A percentile compares a stretch with the other conserved stretches of the same genome.
phyloP scores from a whole-genome alignment of 2,888 invertebrate species.

The Hemaris fuciformis region DNA sequence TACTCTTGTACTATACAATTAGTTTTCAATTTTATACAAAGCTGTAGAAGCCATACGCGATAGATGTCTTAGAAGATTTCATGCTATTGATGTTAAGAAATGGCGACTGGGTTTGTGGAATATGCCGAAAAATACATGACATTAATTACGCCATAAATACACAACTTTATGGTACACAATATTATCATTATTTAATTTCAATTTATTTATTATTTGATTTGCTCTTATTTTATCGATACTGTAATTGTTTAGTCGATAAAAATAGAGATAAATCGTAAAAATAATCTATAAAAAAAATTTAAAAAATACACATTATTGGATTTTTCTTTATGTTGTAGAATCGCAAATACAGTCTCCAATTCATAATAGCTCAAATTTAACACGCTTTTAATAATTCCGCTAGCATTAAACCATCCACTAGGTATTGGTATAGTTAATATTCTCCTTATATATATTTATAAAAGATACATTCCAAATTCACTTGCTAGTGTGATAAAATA shows the following conservation, averaged over 20 bases:
- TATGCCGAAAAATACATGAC: not conserved
- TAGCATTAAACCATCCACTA: conserved; percentile 2
- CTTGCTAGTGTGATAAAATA: not conserved
- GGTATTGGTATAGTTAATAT: not conserved
- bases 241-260: not conserved
- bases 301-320: not conserved
- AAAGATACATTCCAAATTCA: conserved; percentile 14
- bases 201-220: too few species aligned
- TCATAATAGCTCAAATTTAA: not conserved
- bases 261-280: not conserved
- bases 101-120: not conserved
- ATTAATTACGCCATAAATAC: not conserved
- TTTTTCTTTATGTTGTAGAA: not conserved
- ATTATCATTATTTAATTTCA: too few species aligned
- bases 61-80: not conserved
- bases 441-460: conserved; percentile 5
- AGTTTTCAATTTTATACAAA: conserved; percentile 25
- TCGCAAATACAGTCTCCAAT: not conserved
- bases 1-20: conserved; percentile 3
- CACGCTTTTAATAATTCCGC: conserved; percentile 1
- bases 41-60: conserved; percentile 17
- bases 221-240: not conserved
- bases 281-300: not conserved
- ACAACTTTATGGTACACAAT: too few species aligned
- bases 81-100: not conserved